Evolutionary conservation across 1,140 invertebrate genomes (phyloP).

Genomic region (Aphis gossypii): DNA sequence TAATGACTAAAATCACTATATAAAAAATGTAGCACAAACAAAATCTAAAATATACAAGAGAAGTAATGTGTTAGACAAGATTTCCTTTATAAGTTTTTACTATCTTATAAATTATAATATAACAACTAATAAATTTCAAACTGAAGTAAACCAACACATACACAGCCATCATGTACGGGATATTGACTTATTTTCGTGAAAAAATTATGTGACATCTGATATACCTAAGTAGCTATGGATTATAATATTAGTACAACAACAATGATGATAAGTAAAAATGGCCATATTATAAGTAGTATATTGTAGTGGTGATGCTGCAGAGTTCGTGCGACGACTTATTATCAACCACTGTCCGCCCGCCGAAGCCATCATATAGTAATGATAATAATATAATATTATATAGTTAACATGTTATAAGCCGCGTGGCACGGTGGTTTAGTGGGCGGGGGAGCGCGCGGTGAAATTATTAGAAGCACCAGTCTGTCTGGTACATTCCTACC

Average conservation of each 20-base stretch:
- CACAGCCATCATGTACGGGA: neutral
- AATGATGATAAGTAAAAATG: neutral
- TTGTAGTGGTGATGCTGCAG: neutral
- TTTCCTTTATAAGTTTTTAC: neutral
- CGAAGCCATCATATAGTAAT: neutral
- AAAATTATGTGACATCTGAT: neutral
- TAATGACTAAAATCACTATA: neutral
- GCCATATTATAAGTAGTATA: neutral
- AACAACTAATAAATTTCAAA: neutral
- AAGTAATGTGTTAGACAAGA: neutral
- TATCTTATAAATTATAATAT: too few relatives aligned
- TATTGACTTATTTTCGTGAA: neutral
- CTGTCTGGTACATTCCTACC: constrained; percentile 49
- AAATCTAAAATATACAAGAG: neutral
- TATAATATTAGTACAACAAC: neutral
- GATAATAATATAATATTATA: neutral
- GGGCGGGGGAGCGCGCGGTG: constrained; percentile 1
- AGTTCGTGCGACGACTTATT: neutral
- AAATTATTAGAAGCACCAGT: constrained; percentile 52
- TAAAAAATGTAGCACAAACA: neutral
- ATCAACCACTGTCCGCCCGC: neutral
- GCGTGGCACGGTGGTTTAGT: neutral
- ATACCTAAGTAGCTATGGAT: neutral
- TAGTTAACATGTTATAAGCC: constrained; percentile 35
- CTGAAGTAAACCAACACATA: neutral